Percentiles rank a stretch among this genome's conserved stretches.
These are phyloP conservation scores for Mycalesis mineus DNA, from an alignment of 2,888 invertebrate genomes.

Conservation along the genomic window DNA sequence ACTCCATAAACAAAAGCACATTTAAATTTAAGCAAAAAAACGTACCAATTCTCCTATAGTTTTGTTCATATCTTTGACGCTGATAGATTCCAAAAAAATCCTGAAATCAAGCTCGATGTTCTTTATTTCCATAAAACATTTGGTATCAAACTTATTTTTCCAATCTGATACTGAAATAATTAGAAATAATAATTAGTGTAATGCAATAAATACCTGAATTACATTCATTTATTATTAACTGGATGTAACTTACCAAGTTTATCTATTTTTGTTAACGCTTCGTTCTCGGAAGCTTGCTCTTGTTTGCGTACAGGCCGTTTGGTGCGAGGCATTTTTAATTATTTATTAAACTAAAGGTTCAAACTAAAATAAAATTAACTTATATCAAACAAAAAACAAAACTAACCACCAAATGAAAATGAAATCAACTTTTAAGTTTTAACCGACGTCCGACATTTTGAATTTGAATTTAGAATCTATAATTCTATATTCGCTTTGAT, in stretches of 20 bases:
- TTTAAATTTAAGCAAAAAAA: not conserved
- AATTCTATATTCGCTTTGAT: too few species aligned
- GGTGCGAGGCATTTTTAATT: conserved; percentile 61
- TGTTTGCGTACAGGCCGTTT: conserved; percentile 58
- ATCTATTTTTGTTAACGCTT: conserved; percentile 52
- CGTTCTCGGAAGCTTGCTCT: conserved; percentile 48
- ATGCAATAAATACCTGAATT: too few species aligned
- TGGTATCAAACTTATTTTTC: conserved; percentile 52
- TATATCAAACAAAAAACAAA: not conserved
- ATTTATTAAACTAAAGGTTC: not conserved
- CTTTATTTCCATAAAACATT: conserved; percentile 47
- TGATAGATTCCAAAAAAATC: conserved; percentile 53
- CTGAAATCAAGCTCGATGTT: conserved; percentile 60
- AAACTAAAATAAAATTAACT: not conserved
- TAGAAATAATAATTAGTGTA: too few species aligned
- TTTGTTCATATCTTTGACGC: conserved; percentile 47
- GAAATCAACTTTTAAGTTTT: not conserved
- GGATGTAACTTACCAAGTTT: conserved; percentile 47
- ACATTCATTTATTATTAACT: not conserved
- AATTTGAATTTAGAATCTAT: conserved; percentile 6
- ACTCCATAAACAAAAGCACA: too few species aligned
- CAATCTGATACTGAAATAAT: conserved; percentile 46
- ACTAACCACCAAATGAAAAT: conserved; percentile 3
- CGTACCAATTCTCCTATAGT: conserved; percentile 64
- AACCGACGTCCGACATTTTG: conserved; percentile 16